Conservation (phyloP, 37 sponge, comb jelly and placozoan species). For the Ianthella basta region DNA sequence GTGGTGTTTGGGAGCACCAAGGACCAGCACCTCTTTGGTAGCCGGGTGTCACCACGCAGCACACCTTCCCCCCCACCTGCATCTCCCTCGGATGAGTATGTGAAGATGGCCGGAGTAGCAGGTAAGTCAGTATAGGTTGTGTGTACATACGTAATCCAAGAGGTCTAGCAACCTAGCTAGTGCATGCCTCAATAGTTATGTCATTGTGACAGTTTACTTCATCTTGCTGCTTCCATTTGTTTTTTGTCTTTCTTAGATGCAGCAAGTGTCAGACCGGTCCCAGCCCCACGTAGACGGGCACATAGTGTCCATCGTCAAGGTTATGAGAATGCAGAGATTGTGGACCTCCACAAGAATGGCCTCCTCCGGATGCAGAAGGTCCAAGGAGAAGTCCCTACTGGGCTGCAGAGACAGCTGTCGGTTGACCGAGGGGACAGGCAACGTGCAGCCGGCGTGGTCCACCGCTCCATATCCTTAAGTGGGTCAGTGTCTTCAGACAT, state of each 20-base stretch:
- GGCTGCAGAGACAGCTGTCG: not conserved
- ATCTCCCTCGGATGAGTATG: slow-evolving; percentile 28
- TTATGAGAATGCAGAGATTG: slow-evolving; percentile 29
- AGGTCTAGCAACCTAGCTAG: not conserved
- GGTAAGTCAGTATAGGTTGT: not conserved
- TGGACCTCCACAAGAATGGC: slow-evolving; percentile 15
- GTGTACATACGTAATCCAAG: not conserved
- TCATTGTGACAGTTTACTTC: too few relatives aligned
- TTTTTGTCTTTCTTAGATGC: not conserved
- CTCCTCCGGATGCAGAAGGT: not conserved
- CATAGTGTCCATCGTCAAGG: not conserved
- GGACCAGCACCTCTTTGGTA: slow-evolving; percentile 31
- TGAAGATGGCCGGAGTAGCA: not conserved
- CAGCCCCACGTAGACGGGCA: slow-evolving; percentile 6
- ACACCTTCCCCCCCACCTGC: slow-evolving; percentile 17
- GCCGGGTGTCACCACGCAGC: slow-evolving; percentile 13
- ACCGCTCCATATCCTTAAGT: not conserved
- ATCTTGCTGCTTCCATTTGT: not conserved
- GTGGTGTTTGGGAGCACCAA: slow-evolving; percentile 21
- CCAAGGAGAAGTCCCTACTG: not conserved
- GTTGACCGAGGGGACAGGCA: not conserved
- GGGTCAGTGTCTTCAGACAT: too few relatives aligned
- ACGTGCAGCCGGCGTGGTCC: not conserved
- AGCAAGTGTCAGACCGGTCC: not conserved
- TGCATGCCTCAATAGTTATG: too few relatives aligned